Evolutionary conservation across 1,140 invertebrate species (phyloP), one percentile per base, ranked within the genome.

Genomic region (Drosophila pallidifrons): DNA sequence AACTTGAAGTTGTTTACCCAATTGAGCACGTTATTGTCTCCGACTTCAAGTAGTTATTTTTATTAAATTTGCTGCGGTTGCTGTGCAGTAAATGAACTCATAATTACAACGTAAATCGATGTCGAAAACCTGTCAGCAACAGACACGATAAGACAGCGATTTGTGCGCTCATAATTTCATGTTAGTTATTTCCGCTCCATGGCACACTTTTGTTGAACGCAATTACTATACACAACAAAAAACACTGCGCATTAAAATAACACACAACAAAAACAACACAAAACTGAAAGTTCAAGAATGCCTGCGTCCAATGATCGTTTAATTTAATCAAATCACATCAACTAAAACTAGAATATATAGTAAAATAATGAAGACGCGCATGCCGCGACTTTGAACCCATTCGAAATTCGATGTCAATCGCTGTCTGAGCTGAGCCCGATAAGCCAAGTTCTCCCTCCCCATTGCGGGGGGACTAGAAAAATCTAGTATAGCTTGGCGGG

Each of bases 121-220:
- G 13, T 35, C 52, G n/a, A 63, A 71, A 69, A 68, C 67, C 72
- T 71, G 73, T 78, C 43, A 57, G 41, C 46, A 61, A 20, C 20
- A 25, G 20, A 43, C 35, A 32, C 60, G 28, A 55, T 25, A 52
- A 41, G 15, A 3, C 58, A 63, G 61, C 58, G 69, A 55, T 55
- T 54, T 55, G 2, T 32, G 10, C 54, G 64, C 35, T 43, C 51
- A 78, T 86, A 81, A 86, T 78, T 69, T 55, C 3, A 77, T 65
- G 69, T 35, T 61, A 11, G 52, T 57, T 60, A 65, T 54, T 87
- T 87, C 83, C 82, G 68, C 25, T 77, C 47, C 59, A 61, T 87
- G 83, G 72, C 83, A 87, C 69, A 87, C 79, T 88, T 88, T 76
- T 55, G 69, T 75, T 57, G 63, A 54, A 38, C 32, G 8, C n/a